Evolutionary conservation across 2,797 vertebrate genomes (phyloP).

Genomic region (Myotis myotis): DNA sequence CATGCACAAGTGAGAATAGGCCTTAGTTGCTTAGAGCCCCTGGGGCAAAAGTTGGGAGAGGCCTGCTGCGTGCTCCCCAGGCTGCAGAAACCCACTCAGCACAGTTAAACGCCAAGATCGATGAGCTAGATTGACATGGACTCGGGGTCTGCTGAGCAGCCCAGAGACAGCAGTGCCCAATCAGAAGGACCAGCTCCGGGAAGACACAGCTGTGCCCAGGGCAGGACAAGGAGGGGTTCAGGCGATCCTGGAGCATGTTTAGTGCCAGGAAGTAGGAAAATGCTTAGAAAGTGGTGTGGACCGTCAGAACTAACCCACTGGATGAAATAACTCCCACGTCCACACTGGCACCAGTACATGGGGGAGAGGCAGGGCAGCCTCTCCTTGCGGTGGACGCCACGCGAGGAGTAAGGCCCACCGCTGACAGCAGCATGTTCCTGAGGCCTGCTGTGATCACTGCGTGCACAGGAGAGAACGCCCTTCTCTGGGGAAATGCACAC

Average conservation of each 20-base stretch:
- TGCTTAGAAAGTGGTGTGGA: neutral
- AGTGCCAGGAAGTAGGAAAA: neutral
- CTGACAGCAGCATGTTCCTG: neutral
- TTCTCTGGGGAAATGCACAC: neutral
- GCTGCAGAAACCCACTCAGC: neutral
- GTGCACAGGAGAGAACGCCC: neutral
- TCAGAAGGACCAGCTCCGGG: neutral
- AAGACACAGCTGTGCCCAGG: neutral
- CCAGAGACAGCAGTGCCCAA: neutral
- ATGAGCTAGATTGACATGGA: rapidly evolving
- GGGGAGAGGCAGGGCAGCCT: rapidly evolving
- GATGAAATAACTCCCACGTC: neutral
- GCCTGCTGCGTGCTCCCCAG: rapidly evolving
- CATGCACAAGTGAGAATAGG: neutral
- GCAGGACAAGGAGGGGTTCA: too few species aligned
- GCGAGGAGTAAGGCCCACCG: neutral
- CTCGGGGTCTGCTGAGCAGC: neutral
- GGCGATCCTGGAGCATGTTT: neutral
- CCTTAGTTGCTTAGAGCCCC: neutral
- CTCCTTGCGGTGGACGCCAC: neutral
- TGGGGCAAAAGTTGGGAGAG: rapidly evolving
- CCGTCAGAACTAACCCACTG: neutral
- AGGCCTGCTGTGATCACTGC: neutral
- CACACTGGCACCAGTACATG: rapidly evolving
- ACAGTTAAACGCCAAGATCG: rapidly evolving